Evolutionary conservation across 2,888 invertebrate species (phyloP).

Genomic region (Drosophila heteroneura): DNA sequence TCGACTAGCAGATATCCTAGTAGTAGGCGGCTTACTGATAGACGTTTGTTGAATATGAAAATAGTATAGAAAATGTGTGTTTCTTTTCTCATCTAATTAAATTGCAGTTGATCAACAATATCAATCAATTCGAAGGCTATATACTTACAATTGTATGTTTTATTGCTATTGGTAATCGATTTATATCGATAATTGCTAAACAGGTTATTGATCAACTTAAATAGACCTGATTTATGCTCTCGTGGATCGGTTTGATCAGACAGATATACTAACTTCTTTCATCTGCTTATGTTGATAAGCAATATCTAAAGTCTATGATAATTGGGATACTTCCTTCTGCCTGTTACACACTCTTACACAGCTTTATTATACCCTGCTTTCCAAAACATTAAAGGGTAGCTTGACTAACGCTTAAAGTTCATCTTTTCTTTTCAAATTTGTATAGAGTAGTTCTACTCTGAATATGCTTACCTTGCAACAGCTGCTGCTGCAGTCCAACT

Average conservation of each 20-base stretch:
- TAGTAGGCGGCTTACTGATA: no score
- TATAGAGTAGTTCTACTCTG: not conserved
- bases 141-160: not conserved
- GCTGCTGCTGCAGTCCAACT: slow-evolving; percentile 88
- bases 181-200: not conserved
- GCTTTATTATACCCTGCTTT: not conserved
- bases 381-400: not conserved
- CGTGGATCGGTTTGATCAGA: not conserved
- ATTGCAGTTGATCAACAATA: no score
- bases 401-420: not conserved
- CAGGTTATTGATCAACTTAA: not conserved
- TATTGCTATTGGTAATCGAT: not conserved
- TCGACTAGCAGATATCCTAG: no score
- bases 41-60: not conserved
- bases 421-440: not conserved
- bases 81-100: not conserved
- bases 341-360: no score
- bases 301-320: not conserved
- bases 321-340: not conserved
- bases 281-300: not conserved
- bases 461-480: slow-evolving; percentile 86
- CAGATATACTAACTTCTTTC: not conserved
- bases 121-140: not conserved
- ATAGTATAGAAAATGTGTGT: not conserved
- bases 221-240: not conserved